phyloP scores from a whole-genome alignment of 2,113 vertebrate genomes.

The Dicrurus megarhynchus region DNA sequence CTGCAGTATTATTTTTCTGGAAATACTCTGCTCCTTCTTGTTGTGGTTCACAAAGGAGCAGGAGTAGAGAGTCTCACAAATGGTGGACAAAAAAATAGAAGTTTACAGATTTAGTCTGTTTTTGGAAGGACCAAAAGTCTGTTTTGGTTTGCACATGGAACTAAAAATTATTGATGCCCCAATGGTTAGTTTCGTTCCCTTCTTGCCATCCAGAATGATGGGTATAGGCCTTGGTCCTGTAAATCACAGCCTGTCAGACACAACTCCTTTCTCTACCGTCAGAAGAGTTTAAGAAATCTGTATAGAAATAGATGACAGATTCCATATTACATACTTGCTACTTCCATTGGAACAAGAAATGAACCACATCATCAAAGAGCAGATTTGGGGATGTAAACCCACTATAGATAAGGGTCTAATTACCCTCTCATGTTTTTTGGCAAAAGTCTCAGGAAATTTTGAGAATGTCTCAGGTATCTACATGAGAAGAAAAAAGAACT shows the following conservation, averaged over 20 bases:
- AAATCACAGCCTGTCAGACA: not conserved
- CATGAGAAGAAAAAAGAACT: not conserved
- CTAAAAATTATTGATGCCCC: not conserved
- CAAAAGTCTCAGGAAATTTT: not conserved
- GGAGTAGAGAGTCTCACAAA: not conserved
- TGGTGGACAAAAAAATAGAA: not conserved
- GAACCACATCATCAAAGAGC: not conserved
- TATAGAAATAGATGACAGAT: not conserved
- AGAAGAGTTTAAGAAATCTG: not conserved
- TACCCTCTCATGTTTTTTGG: not conserved
- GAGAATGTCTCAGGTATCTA: not conserved
- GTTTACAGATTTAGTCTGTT: not conserved
- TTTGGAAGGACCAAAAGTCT: not conserved
- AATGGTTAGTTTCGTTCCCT: not conserved
- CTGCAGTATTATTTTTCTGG: not conserved
- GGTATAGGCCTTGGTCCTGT: not conserved
- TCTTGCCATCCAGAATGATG: not conserved
- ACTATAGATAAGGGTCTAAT: not conserved
- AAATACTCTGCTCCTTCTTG: not conserved
- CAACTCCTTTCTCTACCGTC: not conserved
- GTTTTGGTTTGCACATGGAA: not conserved
- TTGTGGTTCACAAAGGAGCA: not conserved
- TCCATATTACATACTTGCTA: rapidly evolving
- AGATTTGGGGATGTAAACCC: not conserved
- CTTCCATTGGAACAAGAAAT: not conserved